These are phyloP conservation scores for Cyclophora albipunctata DNA, from an alignment of 2,888 invertebrate species.

Conservation along the genomic window DNA sequence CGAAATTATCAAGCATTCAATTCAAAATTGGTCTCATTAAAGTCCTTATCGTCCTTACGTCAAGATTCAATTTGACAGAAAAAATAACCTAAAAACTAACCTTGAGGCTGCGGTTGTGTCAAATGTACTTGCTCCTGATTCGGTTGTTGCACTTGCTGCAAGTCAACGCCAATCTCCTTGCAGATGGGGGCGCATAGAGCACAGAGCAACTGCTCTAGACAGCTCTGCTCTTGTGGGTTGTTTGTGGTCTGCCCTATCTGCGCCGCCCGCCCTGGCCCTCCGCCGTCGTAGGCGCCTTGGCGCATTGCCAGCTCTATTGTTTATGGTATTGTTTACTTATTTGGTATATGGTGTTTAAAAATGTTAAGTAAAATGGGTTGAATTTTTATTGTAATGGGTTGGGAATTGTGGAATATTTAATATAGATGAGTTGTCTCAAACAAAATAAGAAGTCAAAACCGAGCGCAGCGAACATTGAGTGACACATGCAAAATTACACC, in stretches of 20 bases:
- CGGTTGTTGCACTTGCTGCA: constrained; percentile 45
- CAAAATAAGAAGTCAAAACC: no score
- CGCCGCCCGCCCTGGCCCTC: constrained; percentile 24
- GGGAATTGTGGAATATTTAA: neutral
- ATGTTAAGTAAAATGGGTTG: no score
- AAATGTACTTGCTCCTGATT: constrained; percentile 51
- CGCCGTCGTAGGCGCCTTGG: constrained; percentile 49
- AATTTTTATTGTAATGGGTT: no score
- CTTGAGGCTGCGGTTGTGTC: constrained; percentile 51
- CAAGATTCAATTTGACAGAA: no score
- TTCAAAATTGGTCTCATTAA: no score
- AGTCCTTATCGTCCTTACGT: no score
- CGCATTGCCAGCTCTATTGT: constrained; percentile 58
- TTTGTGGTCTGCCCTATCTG: neutral
- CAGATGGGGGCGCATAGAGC: constrained; percentile 67
- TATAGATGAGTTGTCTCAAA: neutral
- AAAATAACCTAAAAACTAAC: constrained; percentile 13
- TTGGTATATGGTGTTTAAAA: no score
- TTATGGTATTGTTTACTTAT: neutral
- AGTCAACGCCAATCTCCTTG: constrained; percentile 65
- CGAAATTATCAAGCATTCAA: no score
- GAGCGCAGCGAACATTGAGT: no score
- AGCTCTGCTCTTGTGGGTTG: constrained; percentile 40
- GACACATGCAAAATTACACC: no score
- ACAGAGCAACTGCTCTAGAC: constrained; percentile 63